These are phyloP conservation scores for Syndactyla subalaris DNA, from an alignment of 2,797 vertebrate genomes.

Conservation along the genomic window DNA sequence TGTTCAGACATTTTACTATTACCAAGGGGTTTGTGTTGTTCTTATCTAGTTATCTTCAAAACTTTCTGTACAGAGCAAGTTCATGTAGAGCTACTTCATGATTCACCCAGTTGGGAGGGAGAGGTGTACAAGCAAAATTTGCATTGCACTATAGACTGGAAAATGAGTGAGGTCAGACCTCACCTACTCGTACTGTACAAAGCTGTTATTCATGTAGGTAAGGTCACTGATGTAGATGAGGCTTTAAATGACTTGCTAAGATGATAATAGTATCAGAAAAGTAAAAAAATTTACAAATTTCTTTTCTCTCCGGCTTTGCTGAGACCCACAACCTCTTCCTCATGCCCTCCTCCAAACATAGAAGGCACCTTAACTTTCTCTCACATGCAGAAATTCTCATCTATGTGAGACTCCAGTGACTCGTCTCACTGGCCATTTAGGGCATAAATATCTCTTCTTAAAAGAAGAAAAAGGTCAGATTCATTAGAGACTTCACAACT, in stretches of 20 bases:
- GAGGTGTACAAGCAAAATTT: not conserved
- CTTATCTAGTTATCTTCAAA: not conserved
- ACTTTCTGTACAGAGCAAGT: not conserved
- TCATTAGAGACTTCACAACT: constrained; percentile 27
- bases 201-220: not conserved
- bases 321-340: not conserved
- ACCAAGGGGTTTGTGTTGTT: not conserved
- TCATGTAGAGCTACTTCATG: not conserved
- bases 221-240: not conserved
- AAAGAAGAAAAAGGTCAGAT: constrained; percentile 29
- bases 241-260: not conserved
- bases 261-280: not conserved
- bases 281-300: not conserved
- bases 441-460: not conserved
- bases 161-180: not conserved
- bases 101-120: not conserved
- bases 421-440: not conserved
- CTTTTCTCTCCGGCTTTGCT: not conserved
- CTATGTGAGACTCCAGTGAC: not conserved
- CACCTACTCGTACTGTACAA: not conserved
- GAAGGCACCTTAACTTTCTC: not conserved
- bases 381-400: not conserved
- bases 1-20: not conserved
- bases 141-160: not conserved
- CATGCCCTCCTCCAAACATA: not conserved